Evolutionary conservation across 2,113 vertebrate genomes (phyloP).

Genomic region (Pachypanchax playfairii): DNA sequence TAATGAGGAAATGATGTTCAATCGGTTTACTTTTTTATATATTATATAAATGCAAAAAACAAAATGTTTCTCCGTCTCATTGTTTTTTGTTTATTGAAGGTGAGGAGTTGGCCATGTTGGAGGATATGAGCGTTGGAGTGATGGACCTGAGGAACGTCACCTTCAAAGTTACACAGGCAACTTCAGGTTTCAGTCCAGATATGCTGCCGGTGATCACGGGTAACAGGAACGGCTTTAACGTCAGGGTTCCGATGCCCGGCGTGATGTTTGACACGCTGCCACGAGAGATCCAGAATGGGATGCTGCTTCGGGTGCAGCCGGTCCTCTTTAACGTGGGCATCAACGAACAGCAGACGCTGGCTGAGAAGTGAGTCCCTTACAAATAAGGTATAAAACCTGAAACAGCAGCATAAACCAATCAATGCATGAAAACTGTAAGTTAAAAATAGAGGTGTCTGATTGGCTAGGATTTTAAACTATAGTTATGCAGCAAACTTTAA

Average conservation of each 20-base stretch:
- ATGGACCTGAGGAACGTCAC: constrained; percentile 98
- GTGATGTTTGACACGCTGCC: constrained; percentile 92
- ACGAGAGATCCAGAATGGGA: constrained; percentile 96
- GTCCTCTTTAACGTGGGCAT: constrained; percentile 97
- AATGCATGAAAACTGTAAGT: too few relatives aligned
- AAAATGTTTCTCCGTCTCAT: not conserved
- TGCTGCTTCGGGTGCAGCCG: constrained; percentile 96
- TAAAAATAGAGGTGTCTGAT: too few relatives aligned
- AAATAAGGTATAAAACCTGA: too few relatives aligned
- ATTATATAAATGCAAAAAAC: too few relatives aligned
- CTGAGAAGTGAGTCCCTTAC: constrained; percentile 91
- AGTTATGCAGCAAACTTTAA: too few relatives aligned
- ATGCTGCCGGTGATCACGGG: constrained; percentile 98
- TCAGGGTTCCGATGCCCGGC: constrained; percentile 91
- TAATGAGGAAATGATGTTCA: too few relatives aligned
- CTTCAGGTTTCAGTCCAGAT: constrained; percentile 86
- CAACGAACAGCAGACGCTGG: constrained; percentile 97
- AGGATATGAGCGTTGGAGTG: constrained; percentile 97
- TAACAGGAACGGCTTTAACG: constrained; percentile 95
- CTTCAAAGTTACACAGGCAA: constrained; percentile 97
- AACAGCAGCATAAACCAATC: too few relatives aligned
- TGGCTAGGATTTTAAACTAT: too few relatives aligned
- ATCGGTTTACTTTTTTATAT: too few relatives aligned
- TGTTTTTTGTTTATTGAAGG: constrained; percentile 72
- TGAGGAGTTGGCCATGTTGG: constrained; percentile 96